Conservation (phyloP, 2,888 invertebrate species). For the Pocota personata region DNA sequence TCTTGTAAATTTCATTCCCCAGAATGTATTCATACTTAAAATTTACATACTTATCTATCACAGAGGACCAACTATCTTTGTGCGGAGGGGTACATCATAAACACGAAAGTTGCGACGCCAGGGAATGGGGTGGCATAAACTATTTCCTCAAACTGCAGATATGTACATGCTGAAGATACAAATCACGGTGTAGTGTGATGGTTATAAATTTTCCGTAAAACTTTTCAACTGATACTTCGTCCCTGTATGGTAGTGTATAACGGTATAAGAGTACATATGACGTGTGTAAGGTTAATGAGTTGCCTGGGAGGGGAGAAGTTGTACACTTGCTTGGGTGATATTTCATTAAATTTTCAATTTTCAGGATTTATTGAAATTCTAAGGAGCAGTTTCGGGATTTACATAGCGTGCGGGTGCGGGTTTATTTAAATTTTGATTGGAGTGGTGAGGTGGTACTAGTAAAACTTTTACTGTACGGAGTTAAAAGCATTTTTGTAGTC, state of each 20-base stretch:
- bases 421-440: constrained; percentile 38
- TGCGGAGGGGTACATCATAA: constrained; percentile 23
- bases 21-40: constrained; percentile 50
- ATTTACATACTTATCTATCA: constrained; percentile 53
- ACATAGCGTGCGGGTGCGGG: background rate
- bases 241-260: background rate
- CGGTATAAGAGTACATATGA: background rate
- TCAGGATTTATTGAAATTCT: constrained; percentile 60
- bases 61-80: constrained; percentile 37
- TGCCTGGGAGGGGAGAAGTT: constrained; percentile 37
- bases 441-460: background rate
- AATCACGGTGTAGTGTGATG: constrained; percentile 42
- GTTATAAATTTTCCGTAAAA: constrained; percentile 59
- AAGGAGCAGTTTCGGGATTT: constrained; percentile 32
- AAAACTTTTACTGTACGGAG: background rate
- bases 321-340: constrained; percentile 53
- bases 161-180: constrained; percentile 42
- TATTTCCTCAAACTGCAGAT: constrained; percentile 55
- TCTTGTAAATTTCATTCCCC: constrained; percentile 54
- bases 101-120: background rate
- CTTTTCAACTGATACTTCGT: constrained; percentile 42
- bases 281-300: constrained; percentile 62
- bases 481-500: background rate
- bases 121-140: constrained; percentile 1
- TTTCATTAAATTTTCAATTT: constrained; percentile 64